A percentile compares a stretch with the other conserved stretches of the same genome.
These are phyloP conservation scores for Cynopterus brachyotis DNA, from an alignment of 2,113 vertebrate genomes.

Conservation along the genomic window DNA sequence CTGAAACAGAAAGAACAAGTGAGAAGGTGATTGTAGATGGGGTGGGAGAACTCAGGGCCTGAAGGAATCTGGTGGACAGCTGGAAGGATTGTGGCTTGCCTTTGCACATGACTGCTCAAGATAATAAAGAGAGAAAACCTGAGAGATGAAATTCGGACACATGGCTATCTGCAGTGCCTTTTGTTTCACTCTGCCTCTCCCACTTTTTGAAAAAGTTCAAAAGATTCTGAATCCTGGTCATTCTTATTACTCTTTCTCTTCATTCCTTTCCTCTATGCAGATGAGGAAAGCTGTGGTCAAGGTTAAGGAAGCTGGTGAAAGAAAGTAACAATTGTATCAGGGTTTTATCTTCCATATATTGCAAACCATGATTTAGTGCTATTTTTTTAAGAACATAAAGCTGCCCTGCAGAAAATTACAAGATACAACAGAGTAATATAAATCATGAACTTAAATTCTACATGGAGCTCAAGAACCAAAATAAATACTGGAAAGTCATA, in stretches of 20 bases:
- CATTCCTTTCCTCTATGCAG: not conserved
- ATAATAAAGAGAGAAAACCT: not conserved
- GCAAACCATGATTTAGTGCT: not conserved
- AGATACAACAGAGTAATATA: not conserved
- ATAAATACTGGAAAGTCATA: not conserved
- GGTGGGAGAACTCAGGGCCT: not conserved
- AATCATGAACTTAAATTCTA: conserved; percentile 18
- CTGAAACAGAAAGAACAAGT: not conserved
- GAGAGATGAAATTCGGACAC: not conserved
- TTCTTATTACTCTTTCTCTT: not conserved
- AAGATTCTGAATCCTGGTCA: not conserved
- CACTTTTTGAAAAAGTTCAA: conserved; percentile 31
- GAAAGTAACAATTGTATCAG: not conserved
- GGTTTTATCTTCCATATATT: not conserved
- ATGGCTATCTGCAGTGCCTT: not conserved
- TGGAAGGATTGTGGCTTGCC: not conserved
- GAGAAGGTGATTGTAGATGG: not conserved
- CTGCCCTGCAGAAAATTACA: not conserved
- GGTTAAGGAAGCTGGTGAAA: not conserved
- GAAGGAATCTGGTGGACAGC: rapidly evolving
- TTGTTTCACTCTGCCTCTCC: not conserved
- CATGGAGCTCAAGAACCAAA: not conserved
- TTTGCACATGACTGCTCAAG: not conserved
- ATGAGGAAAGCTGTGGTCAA: not conserved
- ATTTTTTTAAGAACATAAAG: conserved; percentile 12